Conservation (phyloP, 2,113 vertebrate species). For the Brachypteracias leptosomus region DNA sequence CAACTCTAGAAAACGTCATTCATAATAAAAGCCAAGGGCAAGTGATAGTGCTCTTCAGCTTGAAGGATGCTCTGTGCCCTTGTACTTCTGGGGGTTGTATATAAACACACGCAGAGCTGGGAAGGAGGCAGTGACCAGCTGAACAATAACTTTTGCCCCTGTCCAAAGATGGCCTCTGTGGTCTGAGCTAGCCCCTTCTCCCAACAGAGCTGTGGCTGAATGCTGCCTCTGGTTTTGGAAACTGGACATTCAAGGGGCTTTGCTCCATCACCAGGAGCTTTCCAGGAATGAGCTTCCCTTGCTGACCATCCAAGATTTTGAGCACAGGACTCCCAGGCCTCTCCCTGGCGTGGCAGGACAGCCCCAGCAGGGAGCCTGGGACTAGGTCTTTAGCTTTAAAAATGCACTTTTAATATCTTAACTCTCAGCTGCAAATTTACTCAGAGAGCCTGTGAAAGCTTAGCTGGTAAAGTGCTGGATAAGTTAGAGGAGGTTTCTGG, state of each 20-base stretch:
- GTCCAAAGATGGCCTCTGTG: background rate
- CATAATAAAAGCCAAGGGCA: background rate
- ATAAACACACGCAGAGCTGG: background rate
- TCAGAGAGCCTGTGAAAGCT: background rate
- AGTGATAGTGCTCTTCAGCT: background rate
- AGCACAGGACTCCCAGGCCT: background rate
- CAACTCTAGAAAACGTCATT: background rate
- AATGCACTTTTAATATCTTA: background rate
- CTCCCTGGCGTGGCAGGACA: background rate
- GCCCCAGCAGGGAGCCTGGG: background rate
- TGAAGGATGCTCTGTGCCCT: background rate
- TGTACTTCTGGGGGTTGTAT: background rate
- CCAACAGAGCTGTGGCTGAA: background rate
- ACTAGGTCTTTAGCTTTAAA: background rate
- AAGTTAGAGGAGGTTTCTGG: background rate
- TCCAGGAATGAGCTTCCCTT: background rate
- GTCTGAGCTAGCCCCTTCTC: background rate
- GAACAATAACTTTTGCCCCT: background rate
- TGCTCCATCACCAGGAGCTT: background rate
- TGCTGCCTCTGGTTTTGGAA: background rate
- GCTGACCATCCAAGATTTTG: background rate
- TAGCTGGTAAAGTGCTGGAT: background rate
- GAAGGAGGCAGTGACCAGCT: background rate
- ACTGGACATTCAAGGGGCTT: background rate
- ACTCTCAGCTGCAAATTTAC: background rate